These are phyloP conservation scores for Apantesis nais DNA, from an alignment of 2,888 invertebrate species.

Conservation along the genomic window DNA sequence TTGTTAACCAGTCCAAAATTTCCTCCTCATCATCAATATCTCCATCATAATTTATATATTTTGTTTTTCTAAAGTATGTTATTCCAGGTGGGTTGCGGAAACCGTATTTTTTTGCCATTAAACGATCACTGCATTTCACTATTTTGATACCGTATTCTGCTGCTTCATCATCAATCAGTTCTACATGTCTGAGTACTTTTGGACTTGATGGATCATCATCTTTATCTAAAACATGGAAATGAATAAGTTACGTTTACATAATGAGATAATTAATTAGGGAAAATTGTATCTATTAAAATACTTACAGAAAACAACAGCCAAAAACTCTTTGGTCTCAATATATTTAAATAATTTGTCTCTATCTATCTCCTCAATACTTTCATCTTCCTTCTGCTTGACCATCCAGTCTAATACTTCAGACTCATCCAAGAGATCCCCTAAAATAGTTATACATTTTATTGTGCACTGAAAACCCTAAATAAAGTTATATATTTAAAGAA, in stretches of 20 bases:
- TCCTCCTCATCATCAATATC: slow-evolving; percentile 97
- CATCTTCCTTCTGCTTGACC: slow-evolving; percentile 95
- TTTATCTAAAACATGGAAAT: slow-evolving; percentile 84
- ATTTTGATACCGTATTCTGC: slow-evolving; percentile 96
- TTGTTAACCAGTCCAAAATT: slow-evolving; percentile 95
- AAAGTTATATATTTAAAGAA: slow-evolving; percentile 66
- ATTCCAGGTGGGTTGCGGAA: slow-evolving; percentile 95
- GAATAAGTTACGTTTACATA: neutral
- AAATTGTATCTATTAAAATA: slow-evolving; percentile 50
- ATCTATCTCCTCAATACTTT: slow-evolving; percentile 95
- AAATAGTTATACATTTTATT: slow-evolving; percentile 69
- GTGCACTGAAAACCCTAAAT: slow-evolving; percentile 57
- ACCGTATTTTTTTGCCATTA: slow-evolving; percentile 98
- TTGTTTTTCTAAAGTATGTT: slow-evolving; percentile 95
- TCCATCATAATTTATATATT: slow-evolving; percentile 96
- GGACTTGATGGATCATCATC: slow-evolving; percentile 93
- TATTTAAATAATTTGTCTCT: slow-evolving; percentile 93
- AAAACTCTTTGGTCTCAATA: slow-evolving; percentile 95
- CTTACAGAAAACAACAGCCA: slow-evolving; percentile 97
- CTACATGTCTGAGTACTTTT: slow-evolving; percentile 92
- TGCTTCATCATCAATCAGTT: slow-evolving; percentile 96
- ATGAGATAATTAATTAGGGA: neutral
- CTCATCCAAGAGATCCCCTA: slow-evolving; percentile 88
- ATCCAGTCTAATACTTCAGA: slow-evolving; percentile 95
- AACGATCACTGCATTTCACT: slow-evolving; percentile 93